A percentile compares a stretch with the other conserved stretches of the same genome.
Conservation (phyloP, 2,888 invertebrate species). For the Nomada goodeniana region DNA sequence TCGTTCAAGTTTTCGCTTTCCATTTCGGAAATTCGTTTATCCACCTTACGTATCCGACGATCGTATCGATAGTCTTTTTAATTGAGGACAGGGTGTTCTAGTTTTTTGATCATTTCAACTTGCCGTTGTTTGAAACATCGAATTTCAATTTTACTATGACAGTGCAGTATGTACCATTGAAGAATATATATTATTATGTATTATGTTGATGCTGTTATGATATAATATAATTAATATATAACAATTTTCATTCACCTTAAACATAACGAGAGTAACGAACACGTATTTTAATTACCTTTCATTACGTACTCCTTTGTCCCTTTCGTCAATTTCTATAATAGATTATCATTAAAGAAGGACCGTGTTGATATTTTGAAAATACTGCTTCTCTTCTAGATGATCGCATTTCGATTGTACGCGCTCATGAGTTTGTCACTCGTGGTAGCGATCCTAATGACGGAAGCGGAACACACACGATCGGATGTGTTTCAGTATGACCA, state of each 20-base stretch:
- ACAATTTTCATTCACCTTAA: not conserved
- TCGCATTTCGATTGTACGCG: slow-evolving; percentile 73
- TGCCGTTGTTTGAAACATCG: not conserved
- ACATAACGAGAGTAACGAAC: not conserved
- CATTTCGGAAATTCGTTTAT: not conserved
- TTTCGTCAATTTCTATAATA: not conserved
- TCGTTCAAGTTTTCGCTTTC: not conserved
- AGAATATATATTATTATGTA: not conserved
- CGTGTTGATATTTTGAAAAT: not conserved
- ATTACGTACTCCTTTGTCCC: not conserved
- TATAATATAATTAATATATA: not conserved
- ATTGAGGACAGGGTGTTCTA: slow-evolving; percentile 5
- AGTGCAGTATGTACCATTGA: not conserved
- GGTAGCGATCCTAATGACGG: slow-evolving; percentile 70
- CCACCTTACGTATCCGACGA: not conserved
- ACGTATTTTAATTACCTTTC: not conserved
- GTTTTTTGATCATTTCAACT: not conserved
- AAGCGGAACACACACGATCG: slow-evolving; percentile 72
- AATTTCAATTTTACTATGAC: not conserved
- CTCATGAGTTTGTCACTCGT: slow-evolving; percentile 74
- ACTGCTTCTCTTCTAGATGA: slow-evolving; percentile 77
- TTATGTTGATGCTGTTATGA: not conserved
- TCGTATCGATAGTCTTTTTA: not conserved
- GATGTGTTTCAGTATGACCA: slow-evolving; percentile 71
- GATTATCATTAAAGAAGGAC: not conserved